phyloP scores from a whole-genome alignment of 2,113 vertebrate species.

The Perccottus glenii region DNA sequence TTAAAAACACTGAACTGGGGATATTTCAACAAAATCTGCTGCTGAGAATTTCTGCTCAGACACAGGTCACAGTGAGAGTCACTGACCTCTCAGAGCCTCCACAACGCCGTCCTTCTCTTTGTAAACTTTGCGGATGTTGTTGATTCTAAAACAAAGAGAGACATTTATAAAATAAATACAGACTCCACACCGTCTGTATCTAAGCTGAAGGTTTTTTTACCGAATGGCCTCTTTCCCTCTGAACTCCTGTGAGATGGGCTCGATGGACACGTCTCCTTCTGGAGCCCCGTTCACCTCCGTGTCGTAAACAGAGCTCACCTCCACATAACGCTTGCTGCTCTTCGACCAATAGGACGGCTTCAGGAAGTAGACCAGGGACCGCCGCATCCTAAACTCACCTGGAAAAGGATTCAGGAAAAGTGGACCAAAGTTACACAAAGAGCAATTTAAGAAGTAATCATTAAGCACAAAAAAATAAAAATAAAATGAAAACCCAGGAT shows the following conservation, averaged over 20 bases:
- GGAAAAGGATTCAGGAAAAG: slow-evolving; percentile 1
- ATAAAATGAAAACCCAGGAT: too few relatives aligned
- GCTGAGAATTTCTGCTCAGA: slow-evolving; percentile 34
- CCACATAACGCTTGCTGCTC: slow-evolving; percentile 85
- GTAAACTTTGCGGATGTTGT: slow-evolving; percentile 90
- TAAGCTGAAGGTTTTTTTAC: slow-evolving; percentile 65
- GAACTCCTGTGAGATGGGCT: slow-evolving; percentile 88
- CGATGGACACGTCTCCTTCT: slow-evolving; percentile 81
- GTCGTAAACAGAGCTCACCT: slow-evolving; percentile 85
- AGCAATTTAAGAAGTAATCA: too few relatives aligned
- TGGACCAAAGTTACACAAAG: accelerated
- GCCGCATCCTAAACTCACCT: slow-evolving; percentile 91
- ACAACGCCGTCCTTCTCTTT: slow-evolving; percentile 87
- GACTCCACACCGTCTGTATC: too few relatives aligned
- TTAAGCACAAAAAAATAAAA: neutral
- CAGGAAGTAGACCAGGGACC: slow-evolving; percentile 89
- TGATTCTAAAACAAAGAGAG: slow-evolving; percentile 82
- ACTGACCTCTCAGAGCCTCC: slow-evolving; percentile 90
- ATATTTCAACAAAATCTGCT: neutral
- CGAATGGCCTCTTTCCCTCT: slow-evolving; percentile 96
- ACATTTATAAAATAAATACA: neutral
- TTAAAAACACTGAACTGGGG: too few relatives aligned
- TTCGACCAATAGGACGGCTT: slow-evolving; percentile 96
- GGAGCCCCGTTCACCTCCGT: slow-evolving; percentile 80
- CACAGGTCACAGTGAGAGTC: too few relatives aligned